phyloP scores from a whole-genome alignment of 2,797 vertebrate species.

The Leuciscus waleckii region DNA sequence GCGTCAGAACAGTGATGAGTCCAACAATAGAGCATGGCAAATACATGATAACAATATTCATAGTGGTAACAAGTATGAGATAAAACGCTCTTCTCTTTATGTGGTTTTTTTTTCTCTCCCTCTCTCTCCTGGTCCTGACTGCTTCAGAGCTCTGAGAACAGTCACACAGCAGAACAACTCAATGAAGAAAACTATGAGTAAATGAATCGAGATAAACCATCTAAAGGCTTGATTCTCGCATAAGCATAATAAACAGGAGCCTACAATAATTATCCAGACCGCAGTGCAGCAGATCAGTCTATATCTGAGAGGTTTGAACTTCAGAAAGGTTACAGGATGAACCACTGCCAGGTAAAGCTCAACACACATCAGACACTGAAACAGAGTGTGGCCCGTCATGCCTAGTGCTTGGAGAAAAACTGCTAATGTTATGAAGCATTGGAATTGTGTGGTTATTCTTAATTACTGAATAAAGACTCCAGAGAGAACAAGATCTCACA shows the following conservation, averaged over 20 bases:
- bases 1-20: not conserved
- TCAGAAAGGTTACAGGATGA: too few species aligned
- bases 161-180: not conserved
- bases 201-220: not conserved
- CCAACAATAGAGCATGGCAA: not conserved
- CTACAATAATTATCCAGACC: too few species aligned
- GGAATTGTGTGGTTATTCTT: not conserved
- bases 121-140: conserved; percentile 35
- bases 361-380: too few species aligned
- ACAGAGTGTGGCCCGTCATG: not conserved
- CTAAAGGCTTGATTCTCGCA: not conserved
- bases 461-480: not conserved
- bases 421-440: not conserved
- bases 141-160: not conserved
- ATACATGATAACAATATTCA: conserved; percentile 1
- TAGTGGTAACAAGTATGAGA: conserved; percentile 53
- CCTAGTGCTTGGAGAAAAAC: not conserved
- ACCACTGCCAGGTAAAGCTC: too few species aligned
- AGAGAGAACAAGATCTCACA: not conserved
- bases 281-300: too few species aligned
- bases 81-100: conserved; percentile 53
- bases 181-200: not conserved
- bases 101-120: conserved; percentile 56
- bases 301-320: too few species aligned
- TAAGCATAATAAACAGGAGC: not conserved